These are phyloP conservation scores for Rhaphigaster nebulosa DNA, from an alignment of 2,888 invertebrate species.

Conservation along the genomic window DNA sequence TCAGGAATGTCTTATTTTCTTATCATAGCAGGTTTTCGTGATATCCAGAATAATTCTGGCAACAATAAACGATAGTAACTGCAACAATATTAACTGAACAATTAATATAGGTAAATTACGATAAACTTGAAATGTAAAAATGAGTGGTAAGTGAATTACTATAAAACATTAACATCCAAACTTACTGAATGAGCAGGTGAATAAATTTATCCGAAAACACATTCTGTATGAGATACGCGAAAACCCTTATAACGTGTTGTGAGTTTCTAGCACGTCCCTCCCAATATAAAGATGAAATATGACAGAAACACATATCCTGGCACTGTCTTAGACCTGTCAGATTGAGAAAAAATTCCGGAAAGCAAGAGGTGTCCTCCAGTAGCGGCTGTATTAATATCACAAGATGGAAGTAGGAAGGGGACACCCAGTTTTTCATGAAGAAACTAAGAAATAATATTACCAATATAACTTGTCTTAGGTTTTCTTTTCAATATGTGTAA, in stretches of 20 bases:
- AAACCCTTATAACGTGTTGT: constrained; percentile 19
- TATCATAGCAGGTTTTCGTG: too few relatives aligned
- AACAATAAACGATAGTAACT: too few relatives aligned
- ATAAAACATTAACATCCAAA: too few relatives aligned
- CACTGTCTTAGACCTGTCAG: constrained; percentile 10
- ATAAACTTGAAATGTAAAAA: too few relatives aligned
- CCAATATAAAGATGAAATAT: constrained; percentile 35
- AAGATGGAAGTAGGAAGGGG: neutral
- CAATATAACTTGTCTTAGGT: neutral
- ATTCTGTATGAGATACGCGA: neutral
- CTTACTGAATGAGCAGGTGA: neutral
- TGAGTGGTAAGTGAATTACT: too few relatives aligned
- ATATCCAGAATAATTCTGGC: too few relatives aligned
- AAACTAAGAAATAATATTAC: neutral
- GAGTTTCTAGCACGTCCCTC: neutral
- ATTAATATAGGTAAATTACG: too few relatives aligned
- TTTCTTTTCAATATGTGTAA: neutral
- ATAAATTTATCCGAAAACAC: neutral
- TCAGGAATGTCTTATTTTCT: too few relatives aligned
- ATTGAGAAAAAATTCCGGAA: neutral
- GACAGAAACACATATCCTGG: constrained; percentile 25
- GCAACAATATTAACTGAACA: too few relatives aligned
- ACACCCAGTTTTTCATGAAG: neutral
- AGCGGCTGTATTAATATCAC: constrained; percentile 3
- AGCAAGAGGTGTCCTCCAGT: constrained; percentile 4